A percentile compares a stretch with the other conserved stretches of the same genome.
Conservation (phyloP, 23 tunicate genomes). For the Trididemnum clinides region DNA sequence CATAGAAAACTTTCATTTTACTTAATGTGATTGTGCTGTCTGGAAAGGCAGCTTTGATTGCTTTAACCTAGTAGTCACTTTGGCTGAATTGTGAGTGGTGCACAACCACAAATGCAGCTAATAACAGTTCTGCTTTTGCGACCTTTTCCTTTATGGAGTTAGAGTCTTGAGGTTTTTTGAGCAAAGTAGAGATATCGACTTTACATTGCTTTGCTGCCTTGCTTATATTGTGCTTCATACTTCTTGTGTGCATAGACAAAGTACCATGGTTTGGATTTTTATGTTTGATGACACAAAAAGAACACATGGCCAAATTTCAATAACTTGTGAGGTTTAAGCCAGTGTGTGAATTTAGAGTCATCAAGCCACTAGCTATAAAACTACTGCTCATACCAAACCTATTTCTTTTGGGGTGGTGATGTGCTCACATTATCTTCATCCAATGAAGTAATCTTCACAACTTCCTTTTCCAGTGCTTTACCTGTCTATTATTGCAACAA, state of each 20-base stretch:
- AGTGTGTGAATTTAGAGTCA: neutral
- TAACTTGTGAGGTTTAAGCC: neutral
- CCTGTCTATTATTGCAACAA: too few relatives aligned
- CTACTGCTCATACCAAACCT: neutral
- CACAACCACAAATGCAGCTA: constrained; percentile 11
- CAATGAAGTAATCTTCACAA: neutral
- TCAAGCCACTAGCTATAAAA: neutral
- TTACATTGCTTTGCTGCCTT: constrained; percentile 8
- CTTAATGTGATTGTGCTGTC: constrained; percentile 11
- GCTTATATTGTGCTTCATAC: neutral
- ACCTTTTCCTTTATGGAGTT: constrained; percentile 7
- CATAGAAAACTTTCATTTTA: constrained; percentile 2
- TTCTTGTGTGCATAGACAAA: constrained; percentile 1
- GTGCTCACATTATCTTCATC: neutral
- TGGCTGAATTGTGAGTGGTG: constrained; percentile 19
- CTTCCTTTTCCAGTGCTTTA: neutral
- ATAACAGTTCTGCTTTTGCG: constrained; percentile 12
- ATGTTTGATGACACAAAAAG: neutral
- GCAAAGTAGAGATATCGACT: neutral
- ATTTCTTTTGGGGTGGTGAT: neutral
- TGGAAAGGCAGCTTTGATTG: constrained; percentile 10
- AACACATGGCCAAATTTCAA: constrained; percentile 8
- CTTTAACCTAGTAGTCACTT: neutral
- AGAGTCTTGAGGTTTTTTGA: neutral
- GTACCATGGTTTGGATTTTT: constrained; percentile 5